Percentiles rank a stretch among this genome's conserved stretches.
These are phyloP conservation scores for Plumapathes pennacea DNA, from an alignment of 92 coral and sea anemone species.

Conservation along the genomic window DNA sequence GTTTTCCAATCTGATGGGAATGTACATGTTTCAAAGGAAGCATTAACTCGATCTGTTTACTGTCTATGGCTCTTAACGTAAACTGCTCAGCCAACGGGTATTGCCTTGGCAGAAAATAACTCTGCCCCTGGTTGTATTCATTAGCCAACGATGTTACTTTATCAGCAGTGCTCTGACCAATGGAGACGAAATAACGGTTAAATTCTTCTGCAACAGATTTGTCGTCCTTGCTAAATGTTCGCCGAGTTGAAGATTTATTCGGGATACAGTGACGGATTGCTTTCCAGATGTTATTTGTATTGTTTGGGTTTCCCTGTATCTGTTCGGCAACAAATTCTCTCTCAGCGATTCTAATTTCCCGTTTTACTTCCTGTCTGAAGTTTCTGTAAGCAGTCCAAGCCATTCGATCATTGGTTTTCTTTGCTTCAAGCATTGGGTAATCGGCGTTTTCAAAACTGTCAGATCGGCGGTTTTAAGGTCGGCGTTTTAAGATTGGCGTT, in stretches of 20 bases:
- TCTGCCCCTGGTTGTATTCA: background rate
- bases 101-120: slow-evolving; percentile 1
- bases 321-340: slow-evolving; percentile 26
- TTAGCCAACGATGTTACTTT: background rate
- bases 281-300: slow-evolving; percentile 42
- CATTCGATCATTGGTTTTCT: slow-evolving; percentile 13
- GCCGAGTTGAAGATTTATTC: slow-evolving; percentile 12
- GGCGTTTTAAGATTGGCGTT: too few species aligned
- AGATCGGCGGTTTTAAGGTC: too few species aligned
- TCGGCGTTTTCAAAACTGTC: too few species aligned
- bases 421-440: background rate
- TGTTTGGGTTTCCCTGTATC: slow-evolving; percentile 15
- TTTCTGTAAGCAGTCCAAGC: slow-evolving; percentile 35
- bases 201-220: slow-evolving; percentile 24
- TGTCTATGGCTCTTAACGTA: slow-evolving; percentile 6
- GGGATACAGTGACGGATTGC: slow-evolving; percentile 27
- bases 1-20: slow-evolving; percentile 41
- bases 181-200: slow-evolving; percentile 4
- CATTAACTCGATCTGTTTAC: slow-evolving; percentile 19
- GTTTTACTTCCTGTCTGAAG: slow-evolving; percentile 18
- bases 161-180: slow-evolving; percentile 1
- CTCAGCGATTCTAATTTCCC: slow-evolving; percentile 32
- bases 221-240: slow-evolving; percentile 13
- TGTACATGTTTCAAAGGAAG: slow-evolving; percentile 1
- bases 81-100: slow-evolving; percentile 21